Evolutionary conservation across 2,888 invertebrate species (phyloP).

Genomic region (Diaphora mendica): DNA sequence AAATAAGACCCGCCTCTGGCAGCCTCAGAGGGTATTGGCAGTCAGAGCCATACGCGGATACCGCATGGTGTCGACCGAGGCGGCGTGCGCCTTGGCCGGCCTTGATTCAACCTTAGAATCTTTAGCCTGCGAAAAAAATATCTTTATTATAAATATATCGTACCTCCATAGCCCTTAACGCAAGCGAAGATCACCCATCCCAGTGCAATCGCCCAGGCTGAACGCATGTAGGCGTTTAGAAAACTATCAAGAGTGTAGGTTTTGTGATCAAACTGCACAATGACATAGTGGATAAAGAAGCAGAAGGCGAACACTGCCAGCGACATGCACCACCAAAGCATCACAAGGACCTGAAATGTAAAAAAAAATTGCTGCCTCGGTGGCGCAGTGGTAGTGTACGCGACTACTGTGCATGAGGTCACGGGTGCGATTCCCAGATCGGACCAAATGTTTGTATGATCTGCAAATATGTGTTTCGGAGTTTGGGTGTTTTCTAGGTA

Average conservation of each 20-base stretch:
- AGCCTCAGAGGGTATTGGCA: too few species aligned
- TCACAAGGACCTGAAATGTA: conserved; percentile 55
- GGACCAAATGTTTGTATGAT: too few species aligned
- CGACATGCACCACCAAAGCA: conserved; percentile 58
- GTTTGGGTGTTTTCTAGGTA: too few species aligned
- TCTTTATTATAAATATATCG: background rate
- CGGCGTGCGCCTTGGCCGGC: too few species aligned
- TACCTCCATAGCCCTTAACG: conserved; percentile 80
- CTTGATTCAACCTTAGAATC: background rate
- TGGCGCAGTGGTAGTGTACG: too few species aligned
- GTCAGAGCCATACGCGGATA: too few species aligned
- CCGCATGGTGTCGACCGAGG: too few species aligned
- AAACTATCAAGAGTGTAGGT: conserved; percentile 63
- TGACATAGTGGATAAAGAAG: conserved; percentile 66
- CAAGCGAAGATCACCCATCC: conserved; percentile 81
- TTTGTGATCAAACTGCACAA: conserved; percentile 57
- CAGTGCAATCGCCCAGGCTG: conserved; percentile 71
- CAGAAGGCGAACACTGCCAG: conserved; percentile 62
- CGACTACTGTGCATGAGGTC: too few species aligned
- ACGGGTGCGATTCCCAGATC: too few species aligned
- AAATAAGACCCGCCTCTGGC: too few species aligned
- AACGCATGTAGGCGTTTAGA: conserved; percentile 72
- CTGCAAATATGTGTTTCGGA: too few species aligned
- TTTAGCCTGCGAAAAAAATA: background rate
- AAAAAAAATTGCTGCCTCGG: background rate